Evolutionary conservation across 2,113 vertebrate genomes (phyloP), one percentile per base, ranked within the genome.

Genomic region (Tragulus kanchil): DNA sequence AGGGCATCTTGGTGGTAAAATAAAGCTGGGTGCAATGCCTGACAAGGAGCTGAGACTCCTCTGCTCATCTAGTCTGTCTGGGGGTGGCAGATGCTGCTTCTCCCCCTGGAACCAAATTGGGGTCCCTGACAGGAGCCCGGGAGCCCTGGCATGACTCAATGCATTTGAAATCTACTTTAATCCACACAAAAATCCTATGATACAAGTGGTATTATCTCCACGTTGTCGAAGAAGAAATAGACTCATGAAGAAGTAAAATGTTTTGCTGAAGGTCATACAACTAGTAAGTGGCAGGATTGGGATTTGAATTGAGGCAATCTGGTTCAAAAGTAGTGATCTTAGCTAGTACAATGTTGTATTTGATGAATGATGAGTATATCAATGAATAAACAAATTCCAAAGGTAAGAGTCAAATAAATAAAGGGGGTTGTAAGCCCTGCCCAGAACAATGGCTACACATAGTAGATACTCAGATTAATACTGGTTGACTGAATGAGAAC

Each of bases 41-140:
- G 23, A 15, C 48, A 3, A 10, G 16, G 36, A n/a, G 52, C 64
- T 64, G 2, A 48, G 61, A 6, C 50, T 25, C 54, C 48, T n/a
- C 16, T 31, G 54, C 5, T 14, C 2, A 0, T 0, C 58, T 36
- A 0, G 2, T 3, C 12, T 17, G 2, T 13, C n/a, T 17, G 8
- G 28, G 56, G 71, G 21, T 52, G 58, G 8, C 15, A 42, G 11
- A 3, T 2, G n/a, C 19, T 0, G 5, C 0, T 19, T 31, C 59
- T 91, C n/a, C 62, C 75, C 9, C 12, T 9, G 78, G 3, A 54
- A 12, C 48, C 2, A 11, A n/a, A 21, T 26, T n/a, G n/a, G n/a
- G n/a, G n/a, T n/a, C n/a, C n/a, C n/a, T n/a, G n/a, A n/a, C n/a
- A n/a, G n/a, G n/a, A n/a, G n/a, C n/a, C n/a, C n/a, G n/a, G n/a